Evolutionary conservation across 1,140 invertebrate genomes (phyloP).

Genomic region (Trinorchestia longiramus): DNA sequence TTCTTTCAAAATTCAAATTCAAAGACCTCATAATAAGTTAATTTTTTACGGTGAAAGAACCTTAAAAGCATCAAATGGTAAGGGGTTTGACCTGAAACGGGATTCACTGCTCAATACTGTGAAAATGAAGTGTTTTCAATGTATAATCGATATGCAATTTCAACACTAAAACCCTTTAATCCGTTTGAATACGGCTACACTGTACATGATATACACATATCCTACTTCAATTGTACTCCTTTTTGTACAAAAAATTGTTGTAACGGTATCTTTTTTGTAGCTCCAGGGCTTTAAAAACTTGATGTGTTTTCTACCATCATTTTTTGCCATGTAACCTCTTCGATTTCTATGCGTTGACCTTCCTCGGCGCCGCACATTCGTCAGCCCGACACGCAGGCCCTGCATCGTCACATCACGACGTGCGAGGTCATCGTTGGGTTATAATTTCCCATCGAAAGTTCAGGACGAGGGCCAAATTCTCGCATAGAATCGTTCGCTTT

Average conservation of each 20-base stretch:
- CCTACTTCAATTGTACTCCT: not conserved
- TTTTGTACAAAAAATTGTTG: not conserved
- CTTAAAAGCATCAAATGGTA: no score
- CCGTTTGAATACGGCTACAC: no score
- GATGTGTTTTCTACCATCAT: not conserved
- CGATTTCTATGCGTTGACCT: slow-evolving; percentile 19
- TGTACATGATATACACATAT: not conserved
- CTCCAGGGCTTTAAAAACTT: not conserved
- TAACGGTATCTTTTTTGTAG: not conserved
- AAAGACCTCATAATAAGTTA: no score
- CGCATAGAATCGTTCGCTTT: slow-evolving; percentile 23
- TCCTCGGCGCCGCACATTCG: not conserved
- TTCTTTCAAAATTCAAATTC: no score
- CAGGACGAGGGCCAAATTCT: slow-evolving; percentile 21
- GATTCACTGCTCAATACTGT: not conserved
- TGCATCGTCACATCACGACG: slow-evolving; percentile 1
- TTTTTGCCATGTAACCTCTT: not conserved
- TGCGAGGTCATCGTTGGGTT: slow-evolving; percentile 48
- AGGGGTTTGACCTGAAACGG: no score
- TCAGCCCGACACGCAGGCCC: not conserved
- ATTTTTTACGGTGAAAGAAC: no score
- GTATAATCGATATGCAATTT: not conserved
- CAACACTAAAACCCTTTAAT: no score
- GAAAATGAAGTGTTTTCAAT: not conserved
- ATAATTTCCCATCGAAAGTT: slow-evolving; percentile 53